Conservation (phyloP, 2,797 vertebrate genomes). For the Syngnathus rostellatus region DNA sequence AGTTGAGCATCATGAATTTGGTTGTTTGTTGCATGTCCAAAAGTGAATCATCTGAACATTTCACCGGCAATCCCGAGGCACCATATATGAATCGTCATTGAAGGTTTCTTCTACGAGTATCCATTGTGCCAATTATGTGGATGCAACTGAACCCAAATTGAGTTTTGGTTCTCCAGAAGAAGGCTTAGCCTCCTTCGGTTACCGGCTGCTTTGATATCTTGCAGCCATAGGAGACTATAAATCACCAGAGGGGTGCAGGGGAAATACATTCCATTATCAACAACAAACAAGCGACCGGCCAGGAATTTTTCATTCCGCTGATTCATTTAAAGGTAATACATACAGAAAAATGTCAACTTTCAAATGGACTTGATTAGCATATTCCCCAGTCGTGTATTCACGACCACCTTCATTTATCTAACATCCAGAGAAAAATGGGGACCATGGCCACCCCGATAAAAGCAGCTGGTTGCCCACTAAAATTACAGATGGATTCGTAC, state of each 20-base stretch:
- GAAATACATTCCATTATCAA: conserved; percentile 1
- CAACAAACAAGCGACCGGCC: background rate
- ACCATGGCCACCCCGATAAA: conserved; percentile 6
- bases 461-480: background rate
- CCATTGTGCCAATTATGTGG: conserved; percentile 55
- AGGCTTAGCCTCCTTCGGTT: conserved; percentile 13
- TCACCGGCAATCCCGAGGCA: conserved; percentile 35
- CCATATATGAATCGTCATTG: conserved; percentile 33
- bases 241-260: background rate
- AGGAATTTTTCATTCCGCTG: background rate
- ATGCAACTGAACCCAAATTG: conserved; percentile 41
- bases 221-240: conserved; percentile 1
- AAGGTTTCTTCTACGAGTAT: conserved; percentile 38
- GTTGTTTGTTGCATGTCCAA: too few relatives aligned
- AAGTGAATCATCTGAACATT: conserved; percentile 42
- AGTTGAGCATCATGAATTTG: background rate
- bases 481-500: conserved; percentile 34
- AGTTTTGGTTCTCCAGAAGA: conserved; percentile 31
- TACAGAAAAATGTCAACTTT: background rate
- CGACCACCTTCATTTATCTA: background rate
- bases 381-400: background rate
- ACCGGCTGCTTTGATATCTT: conserved; percentile 4
- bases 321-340: conserved; percentile 1
- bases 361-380: conserved; percentile 4
- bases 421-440: background rate